Base-by-base conservation (phyloP, 2,888 invertebrate species). In the Microctonus brassicae region DNA sequence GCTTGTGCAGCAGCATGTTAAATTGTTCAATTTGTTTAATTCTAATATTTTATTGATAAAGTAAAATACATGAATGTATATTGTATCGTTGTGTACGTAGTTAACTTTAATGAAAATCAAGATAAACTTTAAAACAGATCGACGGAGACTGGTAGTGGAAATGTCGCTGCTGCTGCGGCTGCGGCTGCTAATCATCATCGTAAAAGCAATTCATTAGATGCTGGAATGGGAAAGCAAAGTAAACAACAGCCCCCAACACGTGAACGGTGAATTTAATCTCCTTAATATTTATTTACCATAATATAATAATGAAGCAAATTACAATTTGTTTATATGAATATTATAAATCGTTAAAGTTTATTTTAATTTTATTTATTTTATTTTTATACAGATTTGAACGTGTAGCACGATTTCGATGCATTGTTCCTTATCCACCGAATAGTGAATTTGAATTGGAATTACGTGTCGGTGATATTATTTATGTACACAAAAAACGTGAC, bases 371-470 rank as follows among this genome's bases (percentile, higher is more conserved):
- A 33, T 69, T 63, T 52, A 4, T 20, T 33, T 2, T 70, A n/a
- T n/a, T n/a, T n/a, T n/a, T n/a, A n/a, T 73, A 3, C 76, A 86
- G 86, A 47, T 47, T 47, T 33, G 86, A 87, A 70, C 83, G 85
- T 11, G 84, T 85, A 1, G 84, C 84, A 88, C 93, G 97, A 86
- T 97, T 95, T 88, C 93, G 96, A 70, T 97, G 97, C 88, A 94
- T 97, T 80, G 96, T 95, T 55, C 95, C 97, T 7, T 97, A 97
- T 90, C 97, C 97, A 11, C 96, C 97, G 0, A 97, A 97, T 88
- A 96, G 96, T 75, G 97, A 97, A 79, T 94, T 95, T 84, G 97
- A 98, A 87, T 87, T 98, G 79, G 97, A 97, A 84, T 89, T 98
- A 58, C 94, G 95, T 78, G 93, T 97, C 52, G 96, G 97, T 74